Base-by-base conservation (phyloP, 2,113 vertebrate species). In the Alosa alosa region DNA sequence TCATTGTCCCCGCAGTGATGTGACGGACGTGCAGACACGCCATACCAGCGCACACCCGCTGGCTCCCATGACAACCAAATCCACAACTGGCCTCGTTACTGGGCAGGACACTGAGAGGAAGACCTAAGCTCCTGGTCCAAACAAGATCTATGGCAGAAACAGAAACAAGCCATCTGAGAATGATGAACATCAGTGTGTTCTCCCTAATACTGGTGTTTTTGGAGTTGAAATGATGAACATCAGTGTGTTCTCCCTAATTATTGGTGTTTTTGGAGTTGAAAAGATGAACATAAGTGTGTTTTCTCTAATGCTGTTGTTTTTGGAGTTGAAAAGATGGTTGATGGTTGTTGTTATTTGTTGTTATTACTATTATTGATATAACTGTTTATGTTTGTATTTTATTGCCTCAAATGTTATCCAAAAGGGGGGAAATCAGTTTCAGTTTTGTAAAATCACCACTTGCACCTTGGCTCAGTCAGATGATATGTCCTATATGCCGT, bases 281-380 rank as follows among this genome's bases (percentile, higher is more conserved):
- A n/a, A 64, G 60, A 8, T 64, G 60, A 6, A 64, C n/a, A 64
- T 25, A 22, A 64, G 60, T n/a, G 60, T 6, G n/a, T 25, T n/a
- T 64, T 6, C 60, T 9, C 20, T 64, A 20, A 8, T 72, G 25
- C 31, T 72, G 25, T 72, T 17, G 25, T 83, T 82, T 49, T 18
- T 50, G 81, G 64, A 72, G n/a, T 31, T 72, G 64, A 72, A 9
- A 72, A 36, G 64, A 72, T 72, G 25, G 64, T 36, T 72, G 64
- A 72, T 72, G 25, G 64, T 36, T 72, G 64, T 72, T 72, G 64
- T 72, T 31, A 36, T 84, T 83, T 83, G 25, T 50, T 83, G 10
- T 84, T 87, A 83, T 86, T 57, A 9, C 84, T 85, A 45, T 85
- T 87, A 68, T 87, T 82, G 88, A 86, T 83, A 83, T 90, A 17